Conservation (phyloP, 2,113 vertebrate genomes). For the Phoenicopterus ruber region DNA sequence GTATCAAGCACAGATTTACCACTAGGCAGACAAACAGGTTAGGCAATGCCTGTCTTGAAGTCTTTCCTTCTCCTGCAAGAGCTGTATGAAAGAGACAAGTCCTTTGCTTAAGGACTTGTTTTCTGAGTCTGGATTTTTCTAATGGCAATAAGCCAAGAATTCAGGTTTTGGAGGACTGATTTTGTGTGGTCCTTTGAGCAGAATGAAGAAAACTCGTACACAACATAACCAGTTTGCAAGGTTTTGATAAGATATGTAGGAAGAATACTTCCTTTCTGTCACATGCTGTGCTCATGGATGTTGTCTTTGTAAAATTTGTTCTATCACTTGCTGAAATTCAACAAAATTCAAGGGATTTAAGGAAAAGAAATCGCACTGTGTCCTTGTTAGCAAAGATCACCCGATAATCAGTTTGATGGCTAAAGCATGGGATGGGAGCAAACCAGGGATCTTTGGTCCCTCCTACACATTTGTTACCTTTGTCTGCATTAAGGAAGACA, state of each 20-base stretch:
- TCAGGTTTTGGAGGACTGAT: neutral
- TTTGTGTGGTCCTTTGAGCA: neutral
- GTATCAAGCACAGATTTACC: constrained; percentile 21
- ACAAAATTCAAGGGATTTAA: neutral
- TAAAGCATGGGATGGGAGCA: neutral
- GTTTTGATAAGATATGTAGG: neutral
- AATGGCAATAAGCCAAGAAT: neutral
- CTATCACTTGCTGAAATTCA: neutral
- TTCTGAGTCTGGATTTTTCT: neutral
- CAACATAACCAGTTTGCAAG: neutral
- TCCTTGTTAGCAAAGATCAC: neutral
- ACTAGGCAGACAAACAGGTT: constrained; percentile 10
- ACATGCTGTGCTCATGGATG: neutral
- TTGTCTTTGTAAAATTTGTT: neutral
- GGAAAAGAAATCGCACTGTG: neutral
- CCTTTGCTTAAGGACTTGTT: neutral
- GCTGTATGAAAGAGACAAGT: neutral
- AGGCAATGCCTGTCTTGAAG: neutral
- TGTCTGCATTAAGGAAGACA: constrained; percentile 4
- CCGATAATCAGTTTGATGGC: neutral
- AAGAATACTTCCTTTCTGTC: neutral
- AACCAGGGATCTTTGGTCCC: neutral
- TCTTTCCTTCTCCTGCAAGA: neutral
- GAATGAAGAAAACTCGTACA: neutral
- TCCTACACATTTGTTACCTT: constrained; percentile 1